phyloP scores from a whole-genome alignment of 2,113 vertebrate genomes.

The Terrapene triunguis region DNA sequence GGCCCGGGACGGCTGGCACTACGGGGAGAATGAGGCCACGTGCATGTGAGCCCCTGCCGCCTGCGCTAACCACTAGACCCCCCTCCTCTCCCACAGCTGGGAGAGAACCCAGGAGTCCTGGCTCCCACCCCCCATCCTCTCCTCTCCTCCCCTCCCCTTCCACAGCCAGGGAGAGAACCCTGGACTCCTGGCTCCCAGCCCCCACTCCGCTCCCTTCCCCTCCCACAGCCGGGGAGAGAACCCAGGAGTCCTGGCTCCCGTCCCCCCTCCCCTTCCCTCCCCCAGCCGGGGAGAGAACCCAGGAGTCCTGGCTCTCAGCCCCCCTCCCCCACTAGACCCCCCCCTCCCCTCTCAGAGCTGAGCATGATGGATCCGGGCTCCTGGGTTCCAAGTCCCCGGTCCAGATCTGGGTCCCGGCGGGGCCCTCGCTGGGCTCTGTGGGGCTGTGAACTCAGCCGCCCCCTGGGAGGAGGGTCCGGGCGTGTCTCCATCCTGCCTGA shows the following conservation, averaged over 20 bases:
- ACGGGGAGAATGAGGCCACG: slow-evolving; percentile 86
- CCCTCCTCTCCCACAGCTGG: no score
- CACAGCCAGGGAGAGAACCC: not conserved
- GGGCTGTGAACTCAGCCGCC: not conserved
- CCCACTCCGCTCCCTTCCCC: not conserved
- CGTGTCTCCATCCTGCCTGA: not conserved
- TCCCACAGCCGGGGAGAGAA: no score
- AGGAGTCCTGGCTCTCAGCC: no score
- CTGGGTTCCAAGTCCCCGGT: not conserved
- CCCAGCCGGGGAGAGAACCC: no score
- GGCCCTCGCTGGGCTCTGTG: not conserved
- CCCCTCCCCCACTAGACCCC: no score
- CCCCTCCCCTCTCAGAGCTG: no score
- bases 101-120: no score
- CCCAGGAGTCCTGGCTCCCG: no score
- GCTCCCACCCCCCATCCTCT: not conserved
- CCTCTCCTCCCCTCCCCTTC: not conserved
- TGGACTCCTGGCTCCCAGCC: not conserved
- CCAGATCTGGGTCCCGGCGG: no score
- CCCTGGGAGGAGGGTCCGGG: not conserved
- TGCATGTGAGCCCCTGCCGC: slow-evolving; percentile 75
- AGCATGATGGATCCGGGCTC: no score
- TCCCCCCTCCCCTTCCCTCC: no score
- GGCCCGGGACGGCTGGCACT: slow-evolving; percentile 88
- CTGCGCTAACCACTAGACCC: no score